phyloP scores from a whole-genome alignment of 1,140 invertebrate species.

The Hydropsyche tenuis region DNA sequence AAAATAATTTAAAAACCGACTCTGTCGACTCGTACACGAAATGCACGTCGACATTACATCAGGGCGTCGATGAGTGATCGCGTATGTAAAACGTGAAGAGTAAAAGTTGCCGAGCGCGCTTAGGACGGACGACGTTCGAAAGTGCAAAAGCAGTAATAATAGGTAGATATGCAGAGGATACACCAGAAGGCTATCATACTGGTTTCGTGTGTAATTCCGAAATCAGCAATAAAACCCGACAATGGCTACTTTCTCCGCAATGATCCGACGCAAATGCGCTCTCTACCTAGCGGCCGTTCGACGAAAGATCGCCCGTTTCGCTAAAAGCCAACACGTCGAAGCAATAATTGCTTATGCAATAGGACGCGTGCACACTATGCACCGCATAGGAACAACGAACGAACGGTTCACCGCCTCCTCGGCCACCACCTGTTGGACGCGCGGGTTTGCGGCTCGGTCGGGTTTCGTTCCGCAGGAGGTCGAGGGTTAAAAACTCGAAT shows the following conservation, averaged over 20 bases:
- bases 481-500: too few relatives aligned
- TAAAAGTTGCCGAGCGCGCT: constrained; percentile 11
- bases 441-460: too few relatives aligned
- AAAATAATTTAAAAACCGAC: too few relatives aligned
- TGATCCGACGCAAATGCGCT: constrained; percentile 25
- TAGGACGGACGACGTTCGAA: constrained; percentile 18
- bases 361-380: not conserved
- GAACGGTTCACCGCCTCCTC: not conserved
- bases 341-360: constrained; percentile 13
- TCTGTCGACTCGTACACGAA: too few relatives aligned
- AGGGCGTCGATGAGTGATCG: not conserved
- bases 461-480: too few relatives aligned
- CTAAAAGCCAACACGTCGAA: constrained; percentile 4
- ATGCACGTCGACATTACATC: too few relatives aligned
- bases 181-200: constrained; percentile 33
- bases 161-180: constrained; percentile 6
- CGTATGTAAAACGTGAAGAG: constrained; percentile 14
- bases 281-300: not conserved
- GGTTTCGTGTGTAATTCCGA: constrained; percentile 35
- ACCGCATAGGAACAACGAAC: not conserved
- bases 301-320: constrained; percentile 4
- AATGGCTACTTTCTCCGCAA: constrained; percentile 38
- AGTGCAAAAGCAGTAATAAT: constrained; percentile 29
- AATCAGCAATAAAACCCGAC: constrained; percentile 39
- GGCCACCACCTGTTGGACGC: too few relatives aligned